phyloP scores from a whole-genome alignment of 2,888 invertebrate genomes.

The Panorpa germanica region DNA sequence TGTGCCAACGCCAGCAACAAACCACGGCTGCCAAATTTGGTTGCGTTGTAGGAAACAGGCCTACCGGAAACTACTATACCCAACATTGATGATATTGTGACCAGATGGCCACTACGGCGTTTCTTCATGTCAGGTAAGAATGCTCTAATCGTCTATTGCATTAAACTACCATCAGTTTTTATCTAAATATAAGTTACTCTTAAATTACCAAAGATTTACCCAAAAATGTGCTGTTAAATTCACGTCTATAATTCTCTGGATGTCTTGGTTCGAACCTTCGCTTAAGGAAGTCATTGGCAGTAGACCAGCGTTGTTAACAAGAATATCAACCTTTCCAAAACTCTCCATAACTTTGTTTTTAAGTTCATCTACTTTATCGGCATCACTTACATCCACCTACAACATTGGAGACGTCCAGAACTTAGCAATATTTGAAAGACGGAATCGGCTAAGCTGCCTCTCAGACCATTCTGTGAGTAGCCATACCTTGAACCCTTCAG shows the following conservation, averaged over 20 bases:
- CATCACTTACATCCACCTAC: constrained; percentile 23
- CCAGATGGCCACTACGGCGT: constrained; percentile 24
- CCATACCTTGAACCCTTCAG: constrained; percentile 21
- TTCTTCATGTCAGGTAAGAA: constrained; percentile 25
- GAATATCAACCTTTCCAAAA: constrained; percentile 24
- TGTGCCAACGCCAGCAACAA: constrained; percentile 20
- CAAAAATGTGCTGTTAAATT: constrained; percentile 26
- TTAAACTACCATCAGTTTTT: constrained; percentile 7
- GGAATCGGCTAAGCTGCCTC: not conserved
- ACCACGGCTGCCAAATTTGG: constrained; percentile 26
- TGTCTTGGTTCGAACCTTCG: constrained; percentile 21
- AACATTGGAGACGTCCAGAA: not conserved
- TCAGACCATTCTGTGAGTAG: constrained; percentile 4
- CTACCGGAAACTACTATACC: constrained; percentile 19
- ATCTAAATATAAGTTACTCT: too few species aligned
- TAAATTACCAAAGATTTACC: constrained; percentile 18
- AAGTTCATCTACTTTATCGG: constrained; percentile 20
- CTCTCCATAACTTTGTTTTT: constrained; percentile 21
- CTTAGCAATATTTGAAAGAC: not conserved
- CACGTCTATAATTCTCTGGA: constrained; percentile 23
- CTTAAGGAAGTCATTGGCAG: constrained; percentile 23
- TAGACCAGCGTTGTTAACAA: constrained; percentile 27
- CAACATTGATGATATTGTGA: constrained; percentile 25
- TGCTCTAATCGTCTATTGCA: constrained; percentile 22
- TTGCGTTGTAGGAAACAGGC: constrained; percentile 23